Evolutionary conservation across 2,797 vertebrate species (phyloP), one percentile per base, ranked within the genome.

Genomic region (Poecilia wingei): DNA sequence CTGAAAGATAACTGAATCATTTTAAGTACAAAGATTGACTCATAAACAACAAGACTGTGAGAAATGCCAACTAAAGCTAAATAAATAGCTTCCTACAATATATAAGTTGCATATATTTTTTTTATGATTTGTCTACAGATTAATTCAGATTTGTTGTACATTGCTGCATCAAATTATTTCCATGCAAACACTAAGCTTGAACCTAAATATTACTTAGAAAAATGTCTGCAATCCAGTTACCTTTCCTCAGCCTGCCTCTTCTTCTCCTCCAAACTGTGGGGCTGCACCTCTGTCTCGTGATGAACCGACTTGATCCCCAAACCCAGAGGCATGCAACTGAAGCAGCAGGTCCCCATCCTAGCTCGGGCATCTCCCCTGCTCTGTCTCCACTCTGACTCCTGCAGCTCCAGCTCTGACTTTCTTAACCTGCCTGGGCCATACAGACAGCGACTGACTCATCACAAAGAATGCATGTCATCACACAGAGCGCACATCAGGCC

Each of bases 321-420:
- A 66, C 88, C 90, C 8, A 71, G 68, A 78, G 93, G 90, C 36
- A 79, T 82, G 76, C 91, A 95, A 82, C 90, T 92, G 88, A 91
- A 95, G 78, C 92, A 95, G 87, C 91, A 91, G 86, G 89, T 84
- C 41, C 91, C 94, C 93, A 93, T 95, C 86, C 83, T 83, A 25
- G 73, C 88, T 71, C 68, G 18, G 78, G 75, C 79, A 77, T 94
- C 88, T 88, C 92, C 91, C 75, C 85, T 85, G 82, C 59, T 84
- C 76, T 64, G 84, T 71, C 75, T 75, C 83, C 85, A 83, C 85
- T 80, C 86, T 61, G 79, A 77, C 75, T 93, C 84, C 86, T 83
- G 85, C 82, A 87, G 86, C 81, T 88, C 87, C 86, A 87, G 82
- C 84, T 88, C 87, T 72, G 84, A 84, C 86, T 70, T 92, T 87